Base-by-base conservation (phyloP, 2,797 vertebrate genomes). In the Phoeniculus purpureus region DNA sequence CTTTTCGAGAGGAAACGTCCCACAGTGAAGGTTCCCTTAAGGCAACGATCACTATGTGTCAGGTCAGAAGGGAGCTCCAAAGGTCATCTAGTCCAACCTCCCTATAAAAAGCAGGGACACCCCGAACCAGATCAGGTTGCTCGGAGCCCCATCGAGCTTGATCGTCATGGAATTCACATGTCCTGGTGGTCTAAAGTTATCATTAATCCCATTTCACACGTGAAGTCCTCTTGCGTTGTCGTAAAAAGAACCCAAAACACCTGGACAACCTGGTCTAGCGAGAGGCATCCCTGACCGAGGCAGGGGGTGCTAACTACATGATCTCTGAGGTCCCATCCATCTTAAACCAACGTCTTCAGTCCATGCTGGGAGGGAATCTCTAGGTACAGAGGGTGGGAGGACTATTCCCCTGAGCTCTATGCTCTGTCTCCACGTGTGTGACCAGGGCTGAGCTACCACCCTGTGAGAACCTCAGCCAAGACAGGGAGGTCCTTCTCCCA, bases 1-100 rank as follows among this genome's bases (percentile, higher is more conserved):
- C 34, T 16, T 5, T 25, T 26, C 6, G 45, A 2, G 9, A 10
- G 47, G 1, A 6, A 4, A 1, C 0, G 6, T 12, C 23, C 2
- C 15, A 31, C 0, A 5, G 23, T 3, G 7, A 34, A 10, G 31
- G 32, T 10, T 34, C 25, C 25, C 25, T 61, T 61, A 1, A 25
- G 7, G 14, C 12, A 5, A 5, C 0, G 18, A 59, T 5, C 37
- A 37, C 37, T 37, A 43, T 43, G 43, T 6, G 43, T 43, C 14
- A 13, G 43, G 43, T 43, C 14, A 15, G 43, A 43, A 43, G 43
- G 43, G 43, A 43, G 13, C 13, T 14, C 43, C 43, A 43, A 43
- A 43, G 43, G 43, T 14, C 43, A 43, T 43, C 43, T 43, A 15
- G 43, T 43, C 43, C 43, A 15, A 43, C 43, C 43, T 43, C 43